Evolutionary conservation across 2,797 vertebrate genomes (phyloP), one percentile per base, ranked within the genome.

Genomic region (Synanceia verrucosa): DNA sequence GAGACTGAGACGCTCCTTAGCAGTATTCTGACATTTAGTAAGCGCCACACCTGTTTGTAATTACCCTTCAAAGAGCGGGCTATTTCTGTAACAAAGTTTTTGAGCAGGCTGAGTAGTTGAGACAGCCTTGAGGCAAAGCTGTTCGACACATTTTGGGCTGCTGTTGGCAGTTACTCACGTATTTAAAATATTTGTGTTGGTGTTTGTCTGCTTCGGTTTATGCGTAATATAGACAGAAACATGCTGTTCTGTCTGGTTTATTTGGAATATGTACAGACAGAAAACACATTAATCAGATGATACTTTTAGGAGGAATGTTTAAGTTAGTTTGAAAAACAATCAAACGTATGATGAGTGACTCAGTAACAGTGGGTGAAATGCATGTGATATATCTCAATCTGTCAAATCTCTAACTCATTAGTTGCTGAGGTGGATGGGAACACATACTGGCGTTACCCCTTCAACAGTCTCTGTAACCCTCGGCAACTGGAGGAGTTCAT

Each of bases 401-500:
- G 21, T 44, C 23, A 19, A 23, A 1, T 79, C 36, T 79, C 37
- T 29, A 1, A 19, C 48, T 28, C 63, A 2, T 4, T 81, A 99
- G 98, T 99, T 91, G 97, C 97, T 10, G 98, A 99, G 86, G 92
- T 99, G 31, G 97, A 98, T 31, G 96, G 96, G 0, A 96, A 61
- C 84, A 97, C 96, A 2, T 99, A 95, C 88, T 99, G 98, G 98
- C 96, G 95, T 26, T 83, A 96, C 71, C 97, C 98, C 48, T 99
- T 99, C 93, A 94, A 81, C 90, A 96, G 96, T 71, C 93, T 99
- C 60, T 96, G 95, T 85, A 93, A 94, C 77, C 97, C 96, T n/a
- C 95, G 95, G 46, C 96, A 99, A 65, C 92, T 99, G 13, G 97
- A 98, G 77, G 97, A 99, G 85, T 99, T 99, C 76, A 96, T 99